phyloP scores from a whole-genome alignment of 2,113 vertebrate genomes.

The Hydropotes inermis region DNA sequence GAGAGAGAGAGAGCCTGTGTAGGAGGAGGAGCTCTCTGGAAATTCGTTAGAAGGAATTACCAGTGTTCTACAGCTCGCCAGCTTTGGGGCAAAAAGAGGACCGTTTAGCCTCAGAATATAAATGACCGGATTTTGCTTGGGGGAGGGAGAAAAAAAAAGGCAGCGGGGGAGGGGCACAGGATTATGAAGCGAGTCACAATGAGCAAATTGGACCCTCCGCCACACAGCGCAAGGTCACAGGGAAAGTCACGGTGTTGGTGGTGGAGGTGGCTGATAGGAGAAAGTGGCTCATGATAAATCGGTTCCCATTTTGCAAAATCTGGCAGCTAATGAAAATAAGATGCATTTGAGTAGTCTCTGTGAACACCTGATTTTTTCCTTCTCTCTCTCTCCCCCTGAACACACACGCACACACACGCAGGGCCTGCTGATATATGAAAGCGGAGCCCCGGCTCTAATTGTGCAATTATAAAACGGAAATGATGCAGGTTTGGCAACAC shows the following conservation, averaged over 20 bases:
- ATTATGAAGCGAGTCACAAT: constrained; percentile 96
- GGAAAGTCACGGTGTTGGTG: constrained; percentile 89
- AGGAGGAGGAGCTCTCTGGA: constrained; percentile 76
- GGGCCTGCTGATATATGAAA: constrained; percentile 96
- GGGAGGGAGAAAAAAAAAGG: constrained; percentile 56
- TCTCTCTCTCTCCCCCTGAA: background rate
- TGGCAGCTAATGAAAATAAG: constrained; percentile 94
- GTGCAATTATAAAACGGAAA: constrained; percentile 99
- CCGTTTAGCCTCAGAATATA: constrained; percentile 91
- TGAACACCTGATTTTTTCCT: constrained; percentile 81
- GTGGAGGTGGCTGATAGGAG: constrained; percentile 89
- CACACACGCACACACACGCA: constrained; percentile 66
- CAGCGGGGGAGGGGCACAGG: constrained; percentile 85
- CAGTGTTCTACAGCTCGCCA: constrained; percentile 86
- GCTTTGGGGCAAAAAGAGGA: constrained; percentile 87
- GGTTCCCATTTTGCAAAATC: constrained; percentile 95
- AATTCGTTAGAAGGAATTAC: constrained; percentile 93
- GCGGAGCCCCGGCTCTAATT: constrained; percentile 96
- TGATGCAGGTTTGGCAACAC: constrained; percentile 89
- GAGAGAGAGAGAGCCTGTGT: constrained; percentile 65
- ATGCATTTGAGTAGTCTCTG: constrained; percentile 83
- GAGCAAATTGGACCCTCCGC: constrained; percentile 92
- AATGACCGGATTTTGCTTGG: constrained; percentile 90
- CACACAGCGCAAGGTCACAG: constrained; percentile 92
- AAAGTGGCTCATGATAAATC: constrained; percentile 98